Base-by-base conservation (phyloP, 2,797 vertebrate genomes). In the Nyctibius grandis region DNA sequence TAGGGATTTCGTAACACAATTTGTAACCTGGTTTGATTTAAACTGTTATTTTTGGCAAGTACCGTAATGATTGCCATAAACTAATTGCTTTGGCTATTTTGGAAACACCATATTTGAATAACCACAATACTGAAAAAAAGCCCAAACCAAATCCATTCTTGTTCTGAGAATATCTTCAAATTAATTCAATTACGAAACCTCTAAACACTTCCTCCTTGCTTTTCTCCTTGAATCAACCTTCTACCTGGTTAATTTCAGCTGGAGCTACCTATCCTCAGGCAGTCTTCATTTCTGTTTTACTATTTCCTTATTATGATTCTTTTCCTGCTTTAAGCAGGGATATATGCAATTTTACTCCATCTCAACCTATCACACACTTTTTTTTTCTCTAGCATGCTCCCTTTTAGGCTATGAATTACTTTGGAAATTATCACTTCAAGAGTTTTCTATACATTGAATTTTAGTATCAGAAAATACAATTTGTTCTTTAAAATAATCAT, bases 401-500 rank as follows among this genome's bases (percentile, higher is more conserved):
- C 8, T 79, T 25, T 76, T 84, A 81, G 33, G 18, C 75, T 87
- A 85, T 3, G 8, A 91, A 75, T 57, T 92, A 16, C 25, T 91
- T 74, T 44, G 20, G 42, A 92, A 92, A 81, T 89, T 48, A 67
- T 40, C 15, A 54, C 53, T 80, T 74, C 38, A 42, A 33, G 64
- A 76, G 5, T 88, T 89, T 93, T 74, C n/a, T 80, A 34, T 50
- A 54, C 14, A 38, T n/a, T 70, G 18, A 76, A 60, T 84, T 88
- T 95, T 63, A 85, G 75, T 63, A 50, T 84, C 33, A 75, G 69
- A 59, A 93, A 88, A 90, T 68, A 38, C 21, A 72, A 79, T 86
- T 93, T 93, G n/a, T 87, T 87, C 40, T 84, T 88, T 88, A 81
- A 93, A 90, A 82, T 65, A 74, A 74, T 73, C 19, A 72, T 70